Base-by-base conservation (phyloP, 1,140 invertebrate genomes). In the Chymomyza costata region DNA sequence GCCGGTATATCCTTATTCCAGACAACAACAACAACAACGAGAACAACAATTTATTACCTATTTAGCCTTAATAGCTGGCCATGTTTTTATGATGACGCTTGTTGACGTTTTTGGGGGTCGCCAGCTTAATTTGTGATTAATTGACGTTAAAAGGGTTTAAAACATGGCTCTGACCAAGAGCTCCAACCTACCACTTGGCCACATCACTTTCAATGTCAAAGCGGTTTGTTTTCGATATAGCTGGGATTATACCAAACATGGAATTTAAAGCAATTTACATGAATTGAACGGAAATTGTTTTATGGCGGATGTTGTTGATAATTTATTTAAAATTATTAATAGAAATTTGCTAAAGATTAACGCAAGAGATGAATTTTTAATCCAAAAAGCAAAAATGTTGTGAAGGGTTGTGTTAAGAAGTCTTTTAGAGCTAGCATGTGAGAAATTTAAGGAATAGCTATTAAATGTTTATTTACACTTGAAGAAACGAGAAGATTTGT, bases 121-220 rank as follows among this genome's bases (percentile, higher is more conserved):
- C 65, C 59, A 67, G 73, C 68, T 80, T 80, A 80, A 80, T 80
- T 80, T 80, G 73, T 68, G 74, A 80, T 80, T 80, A 80, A 80
- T 80, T 80, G 73, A 80, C 73, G 74, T 80, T 80, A 80, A 80
- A 80, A 80, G 73, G 74, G 73, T 80, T 80, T 70, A 68, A 68
- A 68, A 65, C 46, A 37, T 14, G 21, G 21, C 11, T 35, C 32
- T 11, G 11, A 13, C 8, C 13, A 15, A 35, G 48, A 56, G 21
- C 3, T 8, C 21, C 21, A 25, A 3, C 3, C 57, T 54, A 31
- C 60, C 64, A 65, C 69, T 57, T 58, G 39, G 54, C 49, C 31
- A 25, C 21, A 25, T 25, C 21, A 25, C 21, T 8, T 25, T 25
- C 21, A 25, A 3, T 25, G 3, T 25, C 21, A 25, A 5, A 25